These are phyloP conservation scores for Drosophila watanabei DNA, from an alignment of 1,140 invertebrate genomes.

Conservation along the genomic window DNA sequence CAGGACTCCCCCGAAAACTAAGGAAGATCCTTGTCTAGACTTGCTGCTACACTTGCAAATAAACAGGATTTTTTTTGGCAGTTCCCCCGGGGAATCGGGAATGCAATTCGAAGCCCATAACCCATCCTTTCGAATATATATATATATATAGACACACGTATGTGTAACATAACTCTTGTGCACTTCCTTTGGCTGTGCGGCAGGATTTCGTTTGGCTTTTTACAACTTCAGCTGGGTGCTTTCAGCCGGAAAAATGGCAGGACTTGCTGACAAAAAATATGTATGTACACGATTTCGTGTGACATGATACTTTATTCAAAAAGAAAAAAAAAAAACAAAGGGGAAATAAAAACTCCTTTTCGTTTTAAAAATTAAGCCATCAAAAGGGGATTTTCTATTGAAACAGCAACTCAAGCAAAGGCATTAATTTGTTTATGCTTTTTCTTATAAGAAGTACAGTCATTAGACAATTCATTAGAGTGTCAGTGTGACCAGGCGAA, in stretches of 20 bases:
- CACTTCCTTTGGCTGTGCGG: conserved; percentile 14
- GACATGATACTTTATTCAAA: not conserved
- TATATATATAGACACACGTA: not conserved
- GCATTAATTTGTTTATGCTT: not conserved
- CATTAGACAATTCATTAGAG: not conserved
- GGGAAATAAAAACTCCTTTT: not conserved
- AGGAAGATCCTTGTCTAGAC: conserved; percentile 35
- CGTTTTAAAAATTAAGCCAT: not conserved
- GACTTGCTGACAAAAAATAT: conserved; percentile 5
- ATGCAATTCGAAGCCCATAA: conserved; percentile 26
- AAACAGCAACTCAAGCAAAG: not conserved
- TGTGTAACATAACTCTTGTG: conserved; percentile 9
- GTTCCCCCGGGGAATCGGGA: conserved; percentile 14
- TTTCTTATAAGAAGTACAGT: not conserved
- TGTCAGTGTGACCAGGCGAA: not conserved
- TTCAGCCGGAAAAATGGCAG: conserved; percentile 23
- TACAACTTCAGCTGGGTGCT: conserved; percentile 1
- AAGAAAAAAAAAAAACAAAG: not conserved
- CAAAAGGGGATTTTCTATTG: too few relatives aligned
- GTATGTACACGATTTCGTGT: conserved; percentile 5
- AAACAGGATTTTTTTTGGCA: conserved; percentile 46
- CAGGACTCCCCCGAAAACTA: conserved; percentile 1
- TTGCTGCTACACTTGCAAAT: conserved; percentile 21
- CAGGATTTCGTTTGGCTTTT: conserved; percentile 11
- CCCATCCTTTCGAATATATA: not conserved